Evolutionary conservation across 92 coral and sea anemone species (phyloP), one percentile per base, ranked within the genome.

Genomic region (Umimayanthus kanabou): DNA sequence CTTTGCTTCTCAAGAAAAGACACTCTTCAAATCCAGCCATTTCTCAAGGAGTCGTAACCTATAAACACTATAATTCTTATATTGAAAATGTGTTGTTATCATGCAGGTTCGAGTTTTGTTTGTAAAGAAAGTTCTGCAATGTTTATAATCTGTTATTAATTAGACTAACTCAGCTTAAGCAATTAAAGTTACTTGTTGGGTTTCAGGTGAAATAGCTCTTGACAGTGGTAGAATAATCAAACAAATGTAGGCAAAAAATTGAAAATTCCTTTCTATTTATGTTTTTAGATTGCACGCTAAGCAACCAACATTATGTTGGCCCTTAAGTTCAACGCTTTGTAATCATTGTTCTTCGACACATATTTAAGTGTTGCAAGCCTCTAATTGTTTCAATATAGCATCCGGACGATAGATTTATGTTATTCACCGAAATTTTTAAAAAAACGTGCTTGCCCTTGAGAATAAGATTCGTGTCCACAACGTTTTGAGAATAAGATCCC

Each of bases 311-410:
- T 45, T 26, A 42, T 77, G 50, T 77, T 77, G 28, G 33, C 65
- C 42, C 30, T 33, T 25, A 23, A 77, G 65, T 23, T 10, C 23
- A 8, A 22, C 55, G 8, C 16, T 15, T 78, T 25, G 18, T 3
- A 16, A 66, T 22, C 71, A 42, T 81, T 81, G n/a, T 7, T 55
- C 4, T 14, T 29, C 47, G 7, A 30, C 18, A 81, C 5, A 13
- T 53, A 26, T 47, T 61, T 37, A 64, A 81, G 75, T 81, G 22
- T 23, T 22, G 33, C 26, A 80, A 61, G 85, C 9, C 75, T 39
- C 75, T 11, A 81, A 25, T 81, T 42, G 66, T 65, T 25, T 81
- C 11, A 40, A 40, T 81, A 81, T 65, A 22, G 53, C 74, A 18
- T 69, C 42, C 39, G 76, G 61, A 66, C 23, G 23, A 9, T 0